phyloP scores from a whole-genome alignment of 2,113 vertebrate genomes.

The Aphelocoma coerulescens region DNA sequence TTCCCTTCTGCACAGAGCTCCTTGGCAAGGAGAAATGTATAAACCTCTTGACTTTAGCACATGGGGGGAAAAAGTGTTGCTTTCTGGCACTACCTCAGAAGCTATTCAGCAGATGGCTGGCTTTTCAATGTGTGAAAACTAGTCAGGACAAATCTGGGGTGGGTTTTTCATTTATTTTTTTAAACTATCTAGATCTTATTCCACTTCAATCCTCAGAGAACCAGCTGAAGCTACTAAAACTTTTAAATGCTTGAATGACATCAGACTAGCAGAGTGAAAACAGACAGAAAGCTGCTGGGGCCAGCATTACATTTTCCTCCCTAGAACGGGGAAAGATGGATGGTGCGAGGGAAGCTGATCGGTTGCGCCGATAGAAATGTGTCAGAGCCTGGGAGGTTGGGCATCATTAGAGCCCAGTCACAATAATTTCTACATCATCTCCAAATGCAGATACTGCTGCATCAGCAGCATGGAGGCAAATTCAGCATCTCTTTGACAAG shows the following conservation, averaged over 20 bases:
- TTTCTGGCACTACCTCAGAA: background rate
- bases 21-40: background rate
- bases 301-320: background rate
- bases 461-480: background rate
- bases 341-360: background rate
- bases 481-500: background rate
- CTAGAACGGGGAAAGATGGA: background rate
- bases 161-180: background rate
- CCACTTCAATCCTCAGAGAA: background rate
- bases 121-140: background rate
- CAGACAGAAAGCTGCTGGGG: background rate
- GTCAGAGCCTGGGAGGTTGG: background rate
- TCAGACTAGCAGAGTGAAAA: background rate
- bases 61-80: background rate
- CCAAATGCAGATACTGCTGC: background rate
- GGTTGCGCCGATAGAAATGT: accelerated
- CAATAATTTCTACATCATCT: background rate
- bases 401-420: background rate
- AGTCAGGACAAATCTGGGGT: background rate
- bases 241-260: background rate
- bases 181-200: background rate
- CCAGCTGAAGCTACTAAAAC: background rate
- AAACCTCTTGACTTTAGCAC: background rate
- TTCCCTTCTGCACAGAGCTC: background rate
- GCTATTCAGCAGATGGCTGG: background rate